Evolutionary conservation across 2,888 invertebrate genomes (phyloP), one percentile per base, ranked within the genome.

Genomic region (Helicoverpa assulta): DNA sequence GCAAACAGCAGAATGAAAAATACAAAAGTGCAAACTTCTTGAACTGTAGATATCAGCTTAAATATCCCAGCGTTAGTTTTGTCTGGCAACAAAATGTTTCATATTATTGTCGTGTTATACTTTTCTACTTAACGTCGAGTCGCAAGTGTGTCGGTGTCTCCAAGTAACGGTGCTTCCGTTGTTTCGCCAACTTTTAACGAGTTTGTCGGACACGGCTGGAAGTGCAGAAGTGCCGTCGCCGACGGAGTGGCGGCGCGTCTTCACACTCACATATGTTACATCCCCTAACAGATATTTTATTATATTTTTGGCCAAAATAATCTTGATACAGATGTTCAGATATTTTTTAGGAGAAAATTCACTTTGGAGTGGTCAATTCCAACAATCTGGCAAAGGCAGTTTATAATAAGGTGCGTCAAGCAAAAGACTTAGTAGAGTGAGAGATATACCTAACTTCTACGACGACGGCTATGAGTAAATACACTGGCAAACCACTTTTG

Each of bases 171-270:
- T 89, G 91, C 91, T 92, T 91, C 90, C 91, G 94, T 94, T 94
- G 94, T 94, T 93, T 93, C 91, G 82, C 91, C 88, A 95, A 95
- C 92, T 95, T 95, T 95, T 95, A 95, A 95, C 95, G 95, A 95
- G 95, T 95, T 95, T 94, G 95, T 93, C 89, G 95, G 95, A 94
- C 95, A 92, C 87, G 90, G 86, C 86, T 89, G 85, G 86, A 85
- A 88, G 86, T 85, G 87, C 85, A 85, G 85, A 84, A 87, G 80
- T 85, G 89, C 74, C 86, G 87, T 83, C 88, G 86, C 86, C 85
- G 73, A 67, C 76, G 75, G 57, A 75, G 69, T 60, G 56, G 55
- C 86, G 86, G 77, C 86, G 86, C 83, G 84, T 85, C 88, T 87
- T 86, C 80, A 85, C 70, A 82, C 86, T 86, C 90, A 91, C 92